phyloP scores from a whole-genome alignment of 2,113 vertebrate species.

The Neotoma lepida region DNA sequence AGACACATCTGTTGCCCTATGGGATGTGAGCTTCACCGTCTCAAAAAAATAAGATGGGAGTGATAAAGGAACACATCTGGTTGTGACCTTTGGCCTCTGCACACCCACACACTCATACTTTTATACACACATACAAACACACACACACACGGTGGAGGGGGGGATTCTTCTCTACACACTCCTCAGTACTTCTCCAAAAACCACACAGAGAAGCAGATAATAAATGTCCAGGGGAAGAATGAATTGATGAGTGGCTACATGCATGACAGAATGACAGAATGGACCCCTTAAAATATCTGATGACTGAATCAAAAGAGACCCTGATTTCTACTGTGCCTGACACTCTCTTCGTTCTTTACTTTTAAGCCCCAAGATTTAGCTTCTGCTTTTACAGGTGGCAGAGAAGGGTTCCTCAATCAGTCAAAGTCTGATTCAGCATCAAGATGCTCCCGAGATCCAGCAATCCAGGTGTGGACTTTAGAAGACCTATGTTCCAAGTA shows the following conservation, averaged over 20 bases:
- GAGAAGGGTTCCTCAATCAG: not conserved
- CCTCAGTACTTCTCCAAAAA: not conserved
- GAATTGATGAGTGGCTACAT: not conserved
- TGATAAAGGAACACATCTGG: not conserved
- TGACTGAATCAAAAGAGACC: not conserved
- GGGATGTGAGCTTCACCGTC: not conserved
- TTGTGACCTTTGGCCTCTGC: not conserved
- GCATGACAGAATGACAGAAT: not conserved
- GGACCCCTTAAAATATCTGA: slow-evolving; percentile 12
- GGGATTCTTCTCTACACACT: not conserved
- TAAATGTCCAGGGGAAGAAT: not conserved
- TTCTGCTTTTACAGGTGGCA: not conserved
- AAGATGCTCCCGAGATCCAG: not conserved
- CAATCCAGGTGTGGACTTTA: not conserved
- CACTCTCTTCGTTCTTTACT: not conserved
- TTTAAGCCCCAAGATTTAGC: not conserved
- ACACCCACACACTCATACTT: not conserved
- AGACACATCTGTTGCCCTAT: not conserved
- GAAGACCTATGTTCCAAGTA: not conserved
- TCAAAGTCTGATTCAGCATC: not conserved
- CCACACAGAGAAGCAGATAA: not conserved
- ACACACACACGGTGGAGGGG: not conserved
- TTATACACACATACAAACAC: not conserved
- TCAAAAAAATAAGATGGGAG: not conserved
- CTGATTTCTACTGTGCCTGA: not conserved